A percentile compares a stretch with the other conserved stretches of the same genome.
phyloP scores from a whole-genome alignment of 92 coral and sea anemone species.

The Heliopora coerulea region DNA sequence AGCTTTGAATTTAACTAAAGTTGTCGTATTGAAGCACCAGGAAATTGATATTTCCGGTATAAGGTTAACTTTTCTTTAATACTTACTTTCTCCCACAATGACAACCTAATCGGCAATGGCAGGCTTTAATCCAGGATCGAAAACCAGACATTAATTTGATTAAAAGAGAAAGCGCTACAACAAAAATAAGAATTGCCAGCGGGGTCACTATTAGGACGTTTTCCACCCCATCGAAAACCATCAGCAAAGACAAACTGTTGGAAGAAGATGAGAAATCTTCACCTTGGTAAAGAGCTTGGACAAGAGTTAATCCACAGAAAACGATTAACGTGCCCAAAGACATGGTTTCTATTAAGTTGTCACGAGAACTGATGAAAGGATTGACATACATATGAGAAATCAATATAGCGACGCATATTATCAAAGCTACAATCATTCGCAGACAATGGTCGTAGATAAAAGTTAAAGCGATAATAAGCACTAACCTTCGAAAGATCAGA shows the following conservation, averaged over 20 bases:
- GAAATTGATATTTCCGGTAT: too few species aligned
- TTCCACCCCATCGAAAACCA: neutral
- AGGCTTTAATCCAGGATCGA: too few species aligned
- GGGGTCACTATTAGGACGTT: neutral
- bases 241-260: neutral
- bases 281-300: neutral
- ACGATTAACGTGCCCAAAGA: neutral
- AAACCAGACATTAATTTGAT: neutral
- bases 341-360: neutral
- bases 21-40: too few species aligned
- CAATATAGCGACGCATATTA: conserved; percentile 13
- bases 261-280: conserved; percentile 8
- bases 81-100: neutral
- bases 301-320: neutral
- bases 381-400: neutral
- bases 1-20: too few species aligned
- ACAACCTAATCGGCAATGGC: neutral
- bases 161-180: neutral
- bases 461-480: conserved; percentile 1
- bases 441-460: conserved; percentile 12
- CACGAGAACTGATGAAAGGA: neutral
- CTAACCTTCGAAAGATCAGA: conserved; percentile 10
- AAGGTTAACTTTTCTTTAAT: too few species aligned
- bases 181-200: neutral
- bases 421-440: neutral